Percentiles rank a stretch among this genome's conserved stretches.
These are phyloP conservation scores for Lithophane socia DNA, from an alignment of 2,888 invertebrate genomes.

Conservation along the genomic window DNA sequence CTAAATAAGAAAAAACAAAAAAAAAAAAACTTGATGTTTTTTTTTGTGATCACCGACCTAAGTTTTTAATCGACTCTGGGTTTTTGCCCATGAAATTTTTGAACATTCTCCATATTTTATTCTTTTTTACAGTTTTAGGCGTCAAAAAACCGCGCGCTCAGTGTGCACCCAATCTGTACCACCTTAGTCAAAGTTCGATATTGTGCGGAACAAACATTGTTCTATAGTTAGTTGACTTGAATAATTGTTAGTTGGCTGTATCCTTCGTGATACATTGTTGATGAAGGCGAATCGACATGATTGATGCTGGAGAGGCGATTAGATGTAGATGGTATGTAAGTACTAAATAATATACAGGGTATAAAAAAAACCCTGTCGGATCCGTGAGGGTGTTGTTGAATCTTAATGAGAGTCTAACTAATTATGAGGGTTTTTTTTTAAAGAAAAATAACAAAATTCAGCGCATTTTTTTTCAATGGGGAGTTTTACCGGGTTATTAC, in stretches of 20 bases:
- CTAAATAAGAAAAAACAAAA: too few relatives aligned
- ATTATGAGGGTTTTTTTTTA: too few relatives aligned
- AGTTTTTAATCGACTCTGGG: background rate
- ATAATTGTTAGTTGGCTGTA: conserved; percentile 61
- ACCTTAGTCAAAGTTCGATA: conserved; percentile 70
- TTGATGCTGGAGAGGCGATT: background rate
- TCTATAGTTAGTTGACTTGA: conserved; percentile 56
- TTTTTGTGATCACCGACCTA: background rate
- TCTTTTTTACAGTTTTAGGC: background rate
- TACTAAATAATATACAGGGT: too few relatives aligned
- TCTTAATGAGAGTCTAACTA: too few relatives aligned
- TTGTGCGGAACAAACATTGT: conserved; percentile 70
- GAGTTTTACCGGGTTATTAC: too few relatives aligned
- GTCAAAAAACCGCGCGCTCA: background rate
- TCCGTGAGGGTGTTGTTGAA: too few relatives aligned
- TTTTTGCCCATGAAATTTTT: background rate
- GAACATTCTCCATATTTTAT: background rate
- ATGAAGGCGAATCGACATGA: conserved; percentile 3
- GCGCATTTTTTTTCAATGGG: too few relatives aligned
- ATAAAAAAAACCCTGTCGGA: too few relatives aligned
- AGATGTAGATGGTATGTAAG: background rate
- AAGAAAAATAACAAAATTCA: too few relatives aligned
- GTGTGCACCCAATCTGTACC: conserved; percentile 26
- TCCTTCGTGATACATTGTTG: conserved; percentile 55
- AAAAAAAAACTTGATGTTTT: too few relatives aligned